Evolutionary conservation across 2,113 vertebrate genomes (phyloP).

Genomic region (Nasalis larvatus): DNA sequence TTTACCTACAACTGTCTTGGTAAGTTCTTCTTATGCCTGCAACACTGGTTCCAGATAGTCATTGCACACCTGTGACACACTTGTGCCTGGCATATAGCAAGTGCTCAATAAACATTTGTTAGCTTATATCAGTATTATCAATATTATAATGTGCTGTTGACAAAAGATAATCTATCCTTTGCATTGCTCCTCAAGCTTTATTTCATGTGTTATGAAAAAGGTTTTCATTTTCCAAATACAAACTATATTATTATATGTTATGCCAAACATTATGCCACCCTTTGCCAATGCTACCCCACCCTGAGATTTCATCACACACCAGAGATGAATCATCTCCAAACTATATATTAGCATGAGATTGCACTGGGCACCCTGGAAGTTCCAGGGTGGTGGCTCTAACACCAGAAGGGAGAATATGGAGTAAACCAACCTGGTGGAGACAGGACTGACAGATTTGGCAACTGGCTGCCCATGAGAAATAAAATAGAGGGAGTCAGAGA

Average conservation of each 20-base stretch:
- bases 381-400: not conserved
- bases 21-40: too few relatives aligned
- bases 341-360: not conserved
- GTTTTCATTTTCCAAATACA: conserved; percentile 16
- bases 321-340: conserved; percentile 3
- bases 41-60: too few relatives aligned
- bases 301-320: not conserved
- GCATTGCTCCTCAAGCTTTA: not conserved
- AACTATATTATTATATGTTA: not conserved
- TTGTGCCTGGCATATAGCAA: not conserved
- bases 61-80: not conserved
- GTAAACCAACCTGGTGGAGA: not conserved
- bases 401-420: not conserved
- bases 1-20: too few relatives aligned
- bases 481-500: not conserved
- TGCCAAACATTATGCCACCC: not conserved
- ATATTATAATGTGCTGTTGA: not conserved
- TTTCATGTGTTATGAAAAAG: not conserved
- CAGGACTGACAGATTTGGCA: not conserved
- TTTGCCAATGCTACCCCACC: not conserved
- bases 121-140: not conserved
- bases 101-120: not conserved
- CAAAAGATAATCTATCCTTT: not conserved
- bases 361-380: not conserved
- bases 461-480: not conserved